These are phyloP conservation scores for Lepidonotus clava DNA, from an alignment of 2,888 invertebrate species.

Conservation along the genomic window DNA sequence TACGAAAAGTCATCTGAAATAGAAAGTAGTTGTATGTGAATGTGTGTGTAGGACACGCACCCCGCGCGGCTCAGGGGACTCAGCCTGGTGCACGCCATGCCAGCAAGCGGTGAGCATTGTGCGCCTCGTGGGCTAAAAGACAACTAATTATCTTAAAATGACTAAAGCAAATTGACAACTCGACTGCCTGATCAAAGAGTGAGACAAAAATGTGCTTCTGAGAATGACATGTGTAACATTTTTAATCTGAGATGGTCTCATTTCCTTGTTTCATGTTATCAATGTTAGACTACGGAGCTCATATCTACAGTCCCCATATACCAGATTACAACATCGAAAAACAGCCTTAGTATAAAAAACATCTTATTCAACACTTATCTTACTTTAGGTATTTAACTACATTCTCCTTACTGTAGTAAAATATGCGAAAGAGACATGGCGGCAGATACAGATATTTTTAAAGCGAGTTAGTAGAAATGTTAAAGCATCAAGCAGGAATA, in stretches of 20 bases:
- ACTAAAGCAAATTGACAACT: too few relatives aligned
- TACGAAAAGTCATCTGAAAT: constrained; percentile 65
- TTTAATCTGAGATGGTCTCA: too few relatives aligned
- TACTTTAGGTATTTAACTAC: too few relatives aligned
- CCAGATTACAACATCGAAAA: neutral
- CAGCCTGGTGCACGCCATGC: neutral
- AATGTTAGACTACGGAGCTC: neutral
- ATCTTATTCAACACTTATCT: too few relatives aligned
- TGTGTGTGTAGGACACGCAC: neutral
- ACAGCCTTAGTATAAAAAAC: neutral
- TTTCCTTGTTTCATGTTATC: too few relatives aligned
- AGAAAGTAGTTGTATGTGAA: neutral
- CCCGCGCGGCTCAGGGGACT: neutral
- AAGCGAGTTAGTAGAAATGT: neutral
- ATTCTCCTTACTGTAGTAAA: too few relatives aligned
- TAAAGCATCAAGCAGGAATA: constrained; percentile 33
- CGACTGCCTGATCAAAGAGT: too few relatives aligned
- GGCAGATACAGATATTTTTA: neutral
- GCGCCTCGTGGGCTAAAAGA: neutral
- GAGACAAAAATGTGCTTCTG: neutral
- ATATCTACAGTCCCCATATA: neutral
- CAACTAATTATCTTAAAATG: neutral
- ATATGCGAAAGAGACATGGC: neutral
- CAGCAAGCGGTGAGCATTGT: constrained; percentile 4
- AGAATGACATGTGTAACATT: neutral